Percentiles rank a stretch among this genome's conserved stretches.
phyloP scores from a whole-genome alignment of 1,140 invertebrate genomes.

The Xylocopa sonorina region DNA sequence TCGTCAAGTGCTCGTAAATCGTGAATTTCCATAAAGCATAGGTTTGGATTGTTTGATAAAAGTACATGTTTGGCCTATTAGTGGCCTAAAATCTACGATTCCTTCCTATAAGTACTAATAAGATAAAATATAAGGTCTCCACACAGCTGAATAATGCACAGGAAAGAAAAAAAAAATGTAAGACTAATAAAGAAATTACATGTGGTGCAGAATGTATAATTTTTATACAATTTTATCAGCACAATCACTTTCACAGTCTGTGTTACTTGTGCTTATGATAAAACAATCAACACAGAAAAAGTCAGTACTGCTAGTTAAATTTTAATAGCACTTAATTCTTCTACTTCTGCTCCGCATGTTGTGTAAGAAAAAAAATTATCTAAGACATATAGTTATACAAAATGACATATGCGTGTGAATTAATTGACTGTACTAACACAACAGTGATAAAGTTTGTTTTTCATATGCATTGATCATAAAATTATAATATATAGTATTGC shows the following conservation, averaged over 20 bases:
- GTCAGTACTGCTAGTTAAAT: conserved; percentile 33
- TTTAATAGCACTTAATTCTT: conserved; percentile 30
- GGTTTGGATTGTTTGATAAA: conserved; percentile 53
- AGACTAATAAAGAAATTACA: conserved; percentile 54
- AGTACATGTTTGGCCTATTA: conserved; percentile 53
- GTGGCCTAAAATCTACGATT: conserved; percentile 54
- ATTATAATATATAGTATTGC: conserved; percentile 49
- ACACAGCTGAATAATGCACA: conserved; percentile 50
- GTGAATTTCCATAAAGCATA: conserved; percentile 20
- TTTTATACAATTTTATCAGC: conserved; percentile 41
- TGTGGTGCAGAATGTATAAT: conserved; percentile 50
- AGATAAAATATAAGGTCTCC: conserved; percentile 57
- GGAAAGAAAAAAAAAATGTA: conserved; percentile 46
- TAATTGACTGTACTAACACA: conserved; percentile 51
- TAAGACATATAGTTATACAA: conserved; percentile 44
- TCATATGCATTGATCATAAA: conserved; percentile 49
- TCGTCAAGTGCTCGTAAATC: conserved; percentile 7
- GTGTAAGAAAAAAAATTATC: conserved; percentile 29
- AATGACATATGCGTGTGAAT: conserved; percentile 47
- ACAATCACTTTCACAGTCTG: conserved; percentile 19
- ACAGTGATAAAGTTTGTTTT: conserved; percentile 47
- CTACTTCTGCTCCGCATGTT: conserved; percentile 49
- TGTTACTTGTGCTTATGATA: conserved; percentile 27
- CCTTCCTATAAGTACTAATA: conserved; percentile 63
- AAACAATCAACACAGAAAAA: conserved; percentile 29